A percentile compares a stretch with the other conserved stretches of the same genome.
Evolutionary conservation across 2,797 vertebrate species (phyloP).

Genomic region (Falco cherrug): DNA sequence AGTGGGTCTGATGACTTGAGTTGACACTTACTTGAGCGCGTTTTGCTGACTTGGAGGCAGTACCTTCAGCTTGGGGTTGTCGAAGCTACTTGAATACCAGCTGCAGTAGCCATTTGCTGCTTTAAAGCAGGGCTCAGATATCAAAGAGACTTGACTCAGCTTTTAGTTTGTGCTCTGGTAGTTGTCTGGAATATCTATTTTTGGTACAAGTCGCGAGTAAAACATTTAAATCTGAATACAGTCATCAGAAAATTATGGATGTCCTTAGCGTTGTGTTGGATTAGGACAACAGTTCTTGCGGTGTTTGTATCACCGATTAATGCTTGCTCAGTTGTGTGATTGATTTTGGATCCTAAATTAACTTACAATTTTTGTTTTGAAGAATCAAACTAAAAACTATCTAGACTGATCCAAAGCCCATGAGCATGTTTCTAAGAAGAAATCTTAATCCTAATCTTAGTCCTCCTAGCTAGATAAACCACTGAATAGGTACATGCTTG

Average conservation of each 20-base stretch:
- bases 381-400: neutral
- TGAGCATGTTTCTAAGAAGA: neutral
- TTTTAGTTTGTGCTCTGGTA: neutral
- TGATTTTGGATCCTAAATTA: neutral
- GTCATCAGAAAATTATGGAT: neutral
- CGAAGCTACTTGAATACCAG: neutral
- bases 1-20: neutral
- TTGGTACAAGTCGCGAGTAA: neutral
- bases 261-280: neutral
- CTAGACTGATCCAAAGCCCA: neutral
- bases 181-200: neutral
- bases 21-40: neutral
- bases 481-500: neutral
- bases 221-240: neutral
- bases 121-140: neutral
- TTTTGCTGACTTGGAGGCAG: neutral
- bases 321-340: neutral
- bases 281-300: neutral
- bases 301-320: neutral
- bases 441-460: neutral
- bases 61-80: neutral
- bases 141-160: neutral
- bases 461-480: neutral
- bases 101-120: slow-evolving; percentile 9
- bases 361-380: neutral